Percentiles rank a stretch among this genome's conserved stretches.
Evolutionary conservation across 1,140 invertebrate species (phyloP).

Genomic region (Vollenhovia emeryi): DNA sequence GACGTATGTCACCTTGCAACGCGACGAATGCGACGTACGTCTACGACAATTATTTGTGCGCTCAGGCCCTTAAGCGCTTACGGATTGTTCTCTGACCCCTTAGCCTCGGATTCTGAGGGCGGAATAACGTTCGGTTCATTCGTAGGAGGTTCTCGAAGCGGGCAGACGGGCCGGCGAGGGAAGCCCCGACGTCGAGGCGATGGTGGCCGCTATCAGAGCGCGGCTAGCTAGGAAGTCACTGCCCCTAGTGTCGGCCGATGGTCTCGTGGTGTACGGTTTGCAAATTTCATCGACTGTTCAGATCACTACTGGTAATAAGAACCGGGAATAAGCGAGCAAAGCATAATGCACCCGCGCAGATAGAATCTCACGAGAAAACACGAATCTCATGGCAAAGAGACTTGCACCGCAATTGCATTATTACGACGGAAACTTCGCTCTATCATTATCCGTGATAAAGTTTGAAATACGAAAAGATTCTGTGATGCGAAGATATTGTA

Average conservation of each 20-base stretch:
- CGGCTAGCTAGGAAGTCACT: conserved; percentile 88
- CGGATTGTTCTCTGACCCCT: too few species aligned
- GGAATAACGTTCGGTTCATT: not conserved
- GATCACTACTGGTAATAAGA: conserved; percentile 75
- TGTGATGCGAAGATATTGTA: not conserved
- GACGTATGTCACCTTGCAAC: too few species aligned
- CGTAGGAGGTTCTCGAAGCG: conserved; percentile 83
- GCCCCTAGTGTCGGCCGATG: conserved; percentile 88
- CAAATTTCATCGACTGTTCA: conserved; percentile 83
- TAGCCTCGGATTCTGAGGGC: not conserved
- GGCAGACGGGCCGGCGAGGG: conserved; percentile 82
- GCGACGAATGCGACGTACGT: too few species aligned
- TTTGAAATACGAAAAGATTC: not conserved
- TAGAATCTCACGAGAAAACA: not conserved
- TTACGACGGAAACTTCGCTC: not conserved
- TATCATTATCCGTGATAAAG: not conserved
- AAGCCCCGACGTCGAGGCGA: conserved; percentile 81
- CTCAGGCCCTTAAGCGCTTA: too few species aligned
- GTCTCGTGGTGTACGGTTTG: conserved; percentile 89
- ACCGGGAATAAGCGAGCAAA: conserved; percentile 30
- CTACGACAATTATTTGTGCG: too few species aligned
- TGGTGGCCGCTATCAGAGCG: conserved; percentile 85
- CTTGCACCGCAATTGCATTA: not conserved
- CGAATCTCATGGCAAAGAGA: not conserved
- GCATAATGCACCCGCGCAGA: not conserved